phyloP scores from a whole-genome alignment of 2,113 vertebrate genomes.

The Myxocyprinus asiaticus region DNA sequence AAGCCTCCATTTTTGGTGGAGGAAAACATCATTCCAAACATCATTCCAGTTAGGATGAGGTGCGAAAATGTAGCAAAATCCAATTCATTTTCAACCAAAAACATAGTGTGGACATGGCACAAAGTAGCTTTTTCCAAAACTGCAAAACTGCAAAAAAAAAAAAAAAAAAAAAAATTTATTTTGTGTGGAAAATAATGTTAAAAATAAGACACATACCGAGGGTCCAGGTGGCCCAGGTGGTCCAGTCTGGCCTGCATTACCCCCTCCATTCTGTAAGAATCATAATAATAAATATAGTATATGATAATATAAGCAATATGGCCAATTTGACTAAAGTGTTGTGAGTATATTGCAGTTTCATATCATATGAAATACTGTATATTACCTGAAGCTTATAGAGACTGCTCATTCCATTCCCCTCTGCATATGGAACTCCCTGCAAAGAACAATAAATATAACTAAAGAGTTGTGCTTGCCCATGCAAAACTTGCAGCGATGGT shows the following conservation, averaged over 20 bases:
- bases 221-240: conserved; percentile 89
- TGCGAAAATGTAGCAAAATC: no score
- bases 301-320: not conserved
- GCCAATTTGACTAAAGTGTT: not conserved
- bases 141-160: not conserved
- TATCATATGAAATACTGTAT: not conserved
- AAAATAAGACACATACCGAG: conserved; percentile 77
- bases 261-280: conserved; percentile 81
- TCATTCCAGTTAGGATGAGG: no score
- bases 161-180: no score
- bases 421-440: conserved; percentile 82
- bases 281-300: conserved; percentile 26
- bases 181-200: no score
- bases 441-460: conserved; percentile 48
- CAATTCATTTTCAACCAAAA: no score
- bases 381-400: conserved; percentile 97
- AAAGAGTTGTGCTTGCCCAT: not conserved
- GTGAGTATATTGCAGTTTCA: not conserved
- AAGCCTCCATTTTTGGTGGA: no score
- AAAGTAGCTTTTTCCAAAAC: no score
- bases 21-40: no score
- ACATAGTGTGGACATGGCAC: no score
- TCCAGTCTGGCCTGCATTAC: conserved; percentile 79
- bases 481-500: no score
- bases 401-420: conserved; percentile 95